phyloP scores from a whole-genome alignment of 2,113 vertebrate genomes.

The Erythrolamprus reginae region DNA sequence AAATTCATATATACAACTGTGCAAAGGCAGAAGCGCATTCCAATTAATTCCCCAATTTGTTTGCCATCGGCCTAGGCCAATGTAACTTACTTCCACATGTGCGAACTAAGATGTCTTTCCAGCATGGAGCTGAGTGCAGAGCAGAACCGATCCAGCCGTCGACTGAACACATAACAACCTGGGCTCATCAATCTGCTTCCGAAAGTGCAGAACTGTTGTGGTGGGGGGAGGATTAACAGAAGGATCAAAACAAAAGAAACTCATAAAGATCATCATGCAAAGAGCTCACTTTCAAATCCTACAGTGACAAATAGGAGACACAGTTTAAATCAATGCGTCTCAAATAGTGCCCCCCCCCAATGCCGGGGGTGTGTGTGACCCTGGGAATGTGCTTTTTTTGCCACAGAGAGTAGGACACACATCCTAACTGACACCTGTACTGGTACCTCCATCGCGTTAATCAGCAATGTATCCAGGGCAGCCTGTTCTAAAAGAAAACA shows the following conservation, averaged over 20 bases:
- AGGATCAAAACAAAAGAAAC: not conserved
- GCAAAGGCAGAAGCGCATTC: not conserved
- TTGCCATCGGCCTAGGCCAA: not conserved
- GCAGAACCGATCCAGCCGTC: conserved; percentile 85
- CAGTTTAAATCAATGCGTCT: not conserved
- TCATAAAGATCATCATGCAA: not conserved
- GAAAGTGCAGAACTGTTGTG: conserved; percentile 82
- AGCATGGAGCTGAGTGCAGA: conserved; percentile 88
- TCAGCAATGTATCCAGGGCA: too few species aligned
- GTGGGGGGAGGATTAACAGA: not conserved
- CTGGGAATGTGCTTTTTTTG: too few species aligned
- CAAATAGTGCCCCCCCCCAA: too few species aligned
- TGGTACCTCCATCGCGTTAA: too few species aligned
- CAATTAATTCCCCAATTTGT: not conserved
- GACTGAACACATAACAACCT: conserved; percentile 85
- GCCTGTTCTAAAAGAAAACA: too few species aligned
- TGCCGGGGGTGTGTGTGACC: too few species aligned
- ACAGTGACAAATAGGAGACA: too few species aligned
- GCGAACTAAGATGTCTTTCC: conserved; percentile 84
- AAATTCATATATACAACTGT: not conserved
- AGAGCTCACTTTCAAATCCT: not conserved
- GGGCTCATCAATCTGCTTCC: conserved; percentile 82
- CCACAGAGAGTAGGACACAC: too few species aligned
- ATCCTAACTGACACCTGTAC: too few species aligned
- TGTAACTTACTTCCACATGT: conserved; percentile 85